A percentile compares a stretch with the other conserved stretches of the same genome.
These are phyloP conservation scores for Carassius carassius DNA, from an alignment of 2,113 vertebrate species.

Conservation along the genomic window DNA sequence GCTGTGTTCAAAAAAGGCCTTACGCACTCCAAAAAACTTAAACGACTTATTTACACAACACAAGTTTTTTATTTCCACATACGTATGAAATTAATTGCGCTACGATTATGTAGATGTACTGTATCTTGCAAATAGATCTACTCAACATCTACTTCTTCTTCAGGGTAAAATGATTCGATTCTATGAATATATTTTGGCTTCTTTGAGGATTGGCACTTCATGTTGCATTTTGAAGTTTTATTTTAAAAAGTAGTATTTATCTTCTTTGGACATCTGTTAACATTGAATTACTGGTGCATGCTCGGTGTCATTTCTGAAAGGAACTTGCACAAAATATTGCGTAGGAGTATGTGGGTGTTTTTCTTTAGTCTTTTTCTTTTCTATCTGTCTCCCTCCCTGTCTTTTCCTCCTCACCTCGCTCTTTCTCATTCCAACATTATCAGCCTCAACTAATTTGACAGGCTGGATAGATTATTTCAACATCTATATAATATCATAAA, in stretches of 20 bases:
- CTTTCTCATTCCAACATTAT: constrained; percentile 55
- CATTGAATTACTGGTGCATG: neutral
- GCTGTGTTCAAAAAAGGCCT: neutral
- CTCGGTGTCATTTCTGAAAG: constrained; percentile 2
- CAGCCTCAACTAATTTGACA: neutral
- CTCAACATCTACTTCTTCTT: neutral
- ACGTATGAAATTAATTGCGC: too few species aligned
- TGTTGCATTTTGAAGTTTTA: neutral
- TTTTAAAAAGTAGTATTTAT: neutral
- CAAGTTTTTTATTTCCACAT: neutral
- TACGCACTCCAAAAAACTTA: neutral
- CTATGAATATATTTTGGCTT: neutral
- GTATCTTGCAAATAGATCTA: neutral
- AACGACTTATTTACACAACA: neutral
- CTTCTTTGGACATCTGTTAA: neutral
- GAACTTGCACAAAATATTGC: constrained; percentile 27
- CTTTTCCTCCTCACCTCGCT: constrained; percentile 20
- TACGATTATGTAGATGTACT: neutral
- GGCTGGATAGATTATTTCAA: neutral
- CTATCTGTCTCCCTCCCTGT: constrained; percentile 15
- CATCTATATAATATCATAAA: constrained; percentile 21
- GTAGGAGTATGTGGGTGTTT: constrained; percentile 64
- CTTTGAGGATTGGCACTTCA: too few species aligned
- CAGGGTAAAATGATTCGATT: neutral
- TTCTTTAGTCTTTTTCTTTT: constrained; percentile 54